Evolutionary conservation across 1,140 invertebrate species (phyloP), one percentile per base, ranked within the genome.

Genomic region (Limonius californicus): DNA sequence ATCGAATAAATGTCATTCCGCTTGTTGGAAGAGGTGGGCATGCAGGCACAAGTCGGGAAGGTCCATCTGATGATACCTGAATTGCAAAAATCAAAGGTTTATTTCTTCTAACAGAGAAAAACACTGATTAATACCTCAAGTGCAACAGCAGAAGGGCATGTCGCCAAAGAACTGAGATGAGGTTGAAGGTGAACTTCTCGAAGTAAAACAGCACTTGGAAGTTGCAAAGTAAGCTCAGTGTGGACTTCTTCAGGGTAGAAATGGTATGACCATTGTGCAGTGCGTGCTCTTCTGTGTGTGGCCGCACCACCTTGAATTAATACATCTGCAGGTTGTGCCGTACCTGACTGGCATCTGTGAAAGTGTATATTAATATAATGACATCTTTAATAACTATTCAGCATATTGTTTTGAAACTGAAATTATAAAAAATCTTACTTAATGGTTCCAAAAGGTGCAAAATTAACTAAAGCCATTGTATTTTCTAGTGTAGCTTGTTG

Each of bases 261-360:
- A 77, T 95, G 91, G 77, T 95, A 94, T 27, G 90, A 91, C 90
- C 93, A 95, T 42, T 92, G 89, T 1, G 94, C 88, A 6, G 90
- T 90, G 57, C 93, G 82, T 0, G 92, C 89, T 65, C 92, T 79
- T 65, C 91, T 81, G 67, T 94, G 90, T 20, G 90, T 88, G 7
- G 88, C 84, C 0, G 80, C 65, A 18, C 58, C 63, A 54, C 78
- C 82, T 68, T 88, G 85, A 59, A 96, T 89, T 1, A 97, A 79
- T 45, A 93, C 88, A 73, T 95, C 91, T 0, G 92, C 90, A 6
- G 92, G 86, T 74, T 93, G 91, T 2, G 92, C 90, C 12, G 90
- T 91, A 4, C 90, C 88, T 77, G 92, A 93, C 62, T 68, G 64
- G 35, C 71, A 73, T 15, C 68, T 68, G 18, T 11, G 60, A 42